Base-by-base conservation (phyloP, 2,797 vertebrate species). In the Hydrocynus forskahlii region DNA sequence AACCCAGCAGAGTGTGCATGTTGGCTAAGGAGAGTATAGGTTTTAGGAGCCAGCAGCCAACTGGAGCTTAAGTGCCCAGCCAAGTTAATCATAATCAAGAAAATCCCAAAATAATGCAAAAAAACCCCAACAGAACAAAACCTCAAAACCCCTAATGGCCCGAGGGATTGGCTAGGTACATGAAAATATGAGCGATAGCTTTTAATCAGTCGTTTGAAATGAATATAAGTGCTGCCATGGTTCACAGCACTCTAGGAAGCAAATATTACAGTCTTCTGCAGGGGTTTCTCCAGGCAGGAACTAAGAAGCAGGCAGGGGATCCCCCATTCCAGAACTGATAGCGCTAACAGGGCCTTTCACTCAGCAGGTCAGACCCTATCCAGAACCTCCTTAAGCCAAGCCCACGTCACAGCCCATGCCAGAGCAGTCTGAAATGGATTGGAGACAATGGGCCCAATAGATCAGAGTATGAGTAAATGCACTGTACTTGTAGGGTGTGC, bases 391-490 rank as follows among this genome's bases (percentile, higher is more conserved):
- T 82, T 77, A 64, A 82, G 76, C 81, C 76, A 80, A 73, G 81
- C 75, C 78, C 78, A 83, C 67, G 80, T 59, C 72, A 79, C 63
- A 79, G 80, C 74, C 76, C 21, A 45, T n/a, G 80, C 81, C 79
- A 83, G 29, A 78, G 64, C 78, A 64, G 82, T 77, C 72, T 82
- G 86, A 75, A 84, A 82, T 79, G 69, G 77, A 86, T 67, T 75
- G 55, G 86, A 74, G 80, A 83, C 78, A 84, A 76, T 73, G 69
- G 63, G 79, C 81, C 85, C 85, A 85, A 70, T n/a, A 80, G 87
- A 82, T 76, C 70, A 60, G 83, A 74, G 79, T 60, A 83, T 72
- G 74, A 86, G 72, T 83, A 82, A 85, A 81, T 63, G 73, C 64
- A 78, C 57, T 80, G 80, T 76, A 67, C 64, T 67, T 67, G 16